phyloP scores from a whole-genome alignment of 2,797 vertebrate genomes.

The Gallirallus australis region DNA sequence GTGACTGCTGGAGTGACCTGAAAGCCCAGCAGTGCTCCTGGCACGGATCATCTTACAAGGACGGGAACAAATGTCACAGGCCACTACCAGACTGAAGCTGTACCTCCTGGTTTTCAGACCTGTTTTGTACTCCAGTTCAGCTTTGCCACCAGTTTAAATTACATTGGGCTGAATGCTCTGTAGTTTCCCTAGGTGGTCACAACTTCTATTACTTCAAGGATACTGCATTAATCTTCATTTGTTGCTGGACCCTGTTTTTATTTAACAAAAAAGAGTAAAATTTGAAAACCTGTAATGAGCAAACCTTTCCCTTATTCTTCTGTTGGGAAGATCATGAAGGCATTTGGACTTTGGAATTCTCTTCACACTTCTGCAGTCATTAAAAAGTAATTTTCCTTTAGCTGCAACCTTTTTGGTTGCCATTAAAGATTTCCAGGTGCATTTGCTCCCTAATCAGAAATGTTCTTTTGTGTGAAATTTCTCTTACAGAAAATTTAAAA shows the following conservation, averaged over 20 bases:
- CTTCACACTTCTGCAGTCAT: neutral
- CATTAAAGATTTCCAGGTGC: neutral
- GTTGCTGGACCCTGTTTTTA: neutral
- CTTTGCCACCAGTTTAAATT: neutral
- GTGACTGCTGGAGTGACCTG: neutral
- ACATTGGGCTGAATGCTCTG: accelerated
- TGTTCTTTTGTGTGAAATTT: neutral
- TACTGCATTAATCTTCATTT: neutral
- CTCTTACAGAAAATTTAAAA: neutral
- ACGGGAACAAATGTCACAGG: neutral
- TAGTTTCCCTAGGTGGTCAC: neutral
- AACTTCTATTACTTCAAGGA: neutral
- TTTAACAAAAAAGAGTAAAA: neutral
- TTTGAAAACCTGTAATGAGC: neutral
- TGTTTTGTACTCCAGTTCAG: neutral
- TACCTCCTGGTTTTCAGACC: neutral
- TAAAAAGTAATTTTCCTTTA: neutral
- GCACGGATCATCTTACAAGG: neutral
- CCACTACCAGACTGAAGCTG: neutral
- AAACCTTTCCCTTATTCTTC: neutral
- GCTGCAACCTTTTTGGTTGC: neutral
- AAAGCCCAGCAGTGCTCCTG: neutral
- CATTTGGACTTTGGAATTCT: neutral
- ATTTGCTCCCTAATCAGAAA: neutral
- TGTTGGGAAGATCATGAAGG: neutral